Conservation (phyloP, 2,888 invertebrate species). For the Latheticus oryzae region DNA sequence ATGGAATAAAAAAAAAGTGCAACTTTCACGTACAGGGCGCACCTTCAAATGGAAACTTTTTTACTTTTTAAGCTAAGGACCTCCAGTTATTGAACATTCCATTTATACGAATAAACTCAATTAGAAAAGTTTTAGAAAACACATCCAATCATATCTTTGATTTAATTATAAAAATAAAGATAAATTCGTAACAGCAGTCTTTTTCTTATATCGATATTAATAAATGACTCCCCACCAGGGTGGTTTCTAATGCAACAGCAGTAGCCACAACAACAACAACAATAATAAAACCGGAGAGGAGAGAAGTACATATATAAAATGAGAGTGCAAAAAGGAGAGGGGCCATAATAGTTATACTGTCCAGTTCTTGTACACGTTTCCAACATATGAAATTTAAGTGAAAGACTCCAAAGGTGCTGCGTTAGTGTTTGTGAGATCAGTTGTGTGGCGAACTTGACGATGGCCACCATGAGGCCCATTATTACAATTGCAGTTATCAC, state of each 20-base stretch:
- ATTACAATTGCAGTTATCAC: conserved; percentile 39
- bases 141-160: neutral
- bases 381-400: conserved; percentile 59
- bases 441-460: conserved; percentile 51
- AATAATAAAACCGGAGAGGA: conserved; percentile 22
- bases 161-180: conserved; percentile 16
- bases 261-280: no score
- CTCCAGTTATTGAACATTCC: conserved; percentile 3
- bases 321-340: conserved; percentile 48
- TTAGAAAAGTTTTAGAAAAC: conserved; percentile 22
- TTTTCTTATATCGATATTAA: conserved; percentile 20
- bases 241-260: conserved; percentile 25
- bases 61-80: neutral
- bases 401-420: conserved; percentile 58
- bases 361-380: conserved; percentile 33
- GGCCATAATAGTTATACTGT: conserved; percentile 39
- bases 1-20: conserved; percentile 13
- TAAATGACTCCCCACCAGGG: conserved; percentile 29
- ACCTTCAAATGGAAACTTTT: conserved; percentile 30
- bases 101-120: conserved; percentile 3
- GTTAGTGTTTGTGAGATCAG: conserved; percentile 56
- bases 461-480: conserved; percentile 55
- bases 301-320: conserved; percentile 26
- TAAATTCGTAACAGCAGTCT: conserved; percentile 9
- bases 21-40: conserved; percentile 36